Evolutionary conservation across 2,888 invertebrate species (phyloP).

Genomic region (Drosophila antonietae): DNA sequence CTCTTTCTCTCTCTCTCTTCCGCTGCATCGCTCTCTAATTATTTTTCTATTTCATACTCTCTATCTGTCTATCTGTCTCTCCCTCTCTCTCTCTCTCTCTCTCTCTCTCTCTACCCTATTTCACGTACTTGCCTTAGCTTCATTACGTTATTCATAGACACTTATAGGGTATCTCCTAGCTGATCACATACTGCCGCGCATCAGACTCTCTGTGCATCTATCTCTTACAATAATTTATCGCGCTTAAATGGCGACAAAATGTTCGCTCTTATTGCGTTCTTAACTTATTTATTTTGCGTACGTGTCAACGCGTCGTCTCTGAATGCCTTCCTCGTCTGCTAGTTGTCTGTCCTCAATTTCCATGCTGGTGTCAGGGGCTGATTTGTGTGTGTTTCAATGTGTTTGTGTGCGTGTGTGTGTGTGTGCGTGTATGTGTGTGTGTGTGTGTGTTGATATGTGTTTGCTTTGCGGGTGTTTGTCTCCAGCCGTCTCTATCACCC

Average conservation of each 20-base stretch:
- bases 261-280: constrained; percentile 78
- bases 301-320: constrained; percentile 70
- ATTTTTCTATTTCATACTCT: too few relatives aligned
- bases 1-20: not conserved
- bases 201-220: constrained; percentile 9
- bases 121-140: too few relatives aligned
- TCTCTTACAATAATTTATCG: constrained; percentile 73
- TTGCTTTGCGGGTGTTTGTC: constrained; percentile 21
- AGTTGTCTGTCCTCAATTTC: constrained; percentile 20
- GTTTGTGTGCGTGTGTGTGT: not conserved
- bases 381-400: constrained; percentile 4
- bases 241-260: constrained; percentile 80
- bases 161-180: not conserved
- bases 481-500: constrained; percentile 10
- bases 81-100: not conserved
- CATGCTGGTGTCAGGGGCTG: constrained; percentile 2
- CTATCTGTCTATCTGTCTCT: not conserved
- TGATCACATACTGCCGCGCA: not conserved
- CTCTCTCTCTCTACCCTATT: too few relatives aligned
- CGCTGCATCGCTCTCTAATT: not conserved
- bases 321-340: constrained; percentile 8
- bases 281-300: constrained; percentile 79
- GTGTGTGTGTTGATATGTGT: constrained; percentile 6
- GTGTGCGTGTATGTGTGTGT: not conserved
- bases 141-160: not conserved